These are phyloP conservation scores for Megalopta genalis DNA, from an alignment of 1,140 invertebrate genomes.

Conservation along the genomic window DNA sequence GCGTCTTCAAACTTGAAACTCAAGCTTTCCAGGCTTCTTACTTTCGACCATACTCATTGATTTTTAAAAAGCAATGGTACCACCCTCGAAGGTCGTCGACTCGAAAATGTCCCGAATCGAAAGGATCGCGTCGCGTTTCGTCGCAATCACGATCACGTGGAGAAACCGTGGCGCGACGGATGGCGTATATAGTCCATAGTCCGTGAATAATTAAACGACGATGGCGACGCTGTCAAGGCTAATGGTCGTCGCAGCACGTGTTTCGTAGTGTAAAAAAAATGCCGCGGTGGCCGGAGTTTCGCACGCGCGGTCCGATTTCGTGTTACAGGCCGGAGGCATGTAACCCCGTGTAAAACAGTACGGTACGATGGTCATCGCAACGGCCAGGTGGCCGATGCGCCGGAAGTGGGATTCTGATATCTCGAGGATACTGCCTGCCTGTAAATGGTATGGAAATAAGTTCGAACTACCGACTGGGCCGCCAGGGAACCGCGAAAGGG, in stretches of 20 bases:
- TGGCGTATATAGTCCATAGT: background rate
- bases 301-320: slow-evolving; percentile 43
- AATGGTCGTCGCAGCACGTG: slow-evolving; percentile 55
- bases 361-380: slow-evolving; percentile 53
- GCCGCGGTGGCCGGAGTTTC: slow-evolving; percentile 30
- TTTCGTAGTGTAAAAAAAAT: slow-evolving; percentile 32
- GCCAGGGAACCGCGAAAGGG: slow-evolving; percentile 20
- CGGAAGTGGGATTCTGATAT: slow-evolving; percentile 74
- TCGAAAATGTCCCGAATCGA: background rate
- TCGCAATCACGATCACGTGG: background rate
- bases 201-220: slow-evolving; percentile 39
- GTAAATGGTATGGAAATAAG: slow-evolving; percentile 72
- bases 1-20: too few species aligned
- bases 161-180: background rate
- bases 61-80: too few species aligned
- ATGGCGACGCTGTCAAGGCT: background rate
- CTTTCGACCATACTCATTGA: too few species aligned
- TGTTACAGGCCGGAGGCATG: slow-evolving; percentile 8
- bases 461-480: slow-evolving; percentile 60
- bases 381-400: slow-evolving; percentile 66
- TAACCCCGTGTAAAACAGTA: slow-evolving; percentile 54
- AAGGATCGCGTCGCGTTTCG: background rate
- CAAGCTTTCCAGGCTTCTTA: too few species aligned
- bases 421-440: slow-evolving; percentile 42
- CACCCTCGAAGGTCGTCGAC: too few species aligned